phyloP scores from a whole-genome alignment of 2,797 vertebrate species.

The Cossypha niveicapilla region DNA sequence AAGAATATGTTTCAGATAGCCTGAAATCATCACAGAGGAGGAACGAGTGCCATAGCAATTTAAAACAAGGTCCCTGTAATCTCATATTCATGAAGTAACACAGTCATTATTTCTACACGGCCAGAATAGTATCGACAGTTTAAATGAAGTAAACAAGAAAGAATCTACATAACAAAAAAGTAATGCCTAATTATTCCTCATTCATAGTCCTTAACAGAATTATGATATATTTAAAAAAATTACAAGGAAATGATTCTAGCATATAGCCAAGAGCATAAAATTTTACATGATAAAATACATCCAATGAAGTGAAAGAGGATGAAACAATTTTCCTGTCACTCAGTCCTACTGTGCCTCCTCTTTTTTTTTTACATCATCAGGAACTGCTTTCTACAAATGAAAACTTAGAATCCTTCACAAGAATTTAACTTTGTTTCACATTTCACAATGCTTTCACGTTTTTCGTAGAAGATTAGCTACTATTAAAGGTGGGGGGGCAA shows the following conservation, averaged over 20 bases:
- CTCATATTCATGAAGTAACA: constrained; percentile 20
- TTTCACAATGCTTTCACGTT: not conserved
- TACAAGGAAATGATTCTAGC: not conserved
- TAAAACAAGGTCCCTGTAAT: constrained; percentile 9
- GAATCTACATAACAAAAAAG: constrained; percentile 29
- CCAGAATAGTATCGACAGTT: not conserved
- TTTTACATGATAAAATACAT: not conserved
- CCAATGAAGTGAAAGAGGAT: not conserved
- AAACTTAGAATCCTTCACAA: not conserved
- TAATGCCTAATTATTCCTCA: constrained; percentile 10
- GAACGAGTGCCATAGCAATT: not conserved
- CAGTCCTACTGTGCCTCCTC: not conserved
- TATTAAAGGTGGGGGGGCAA: too few species aligned
- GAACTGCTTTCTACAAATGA: not conserved
- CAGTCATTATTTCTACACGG: not conserved
- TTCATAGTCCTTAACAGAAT: constrained; percentile 8
- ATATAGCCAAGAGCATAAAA: not conserved
- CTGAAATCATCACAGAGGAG: constrained; percentile 3
- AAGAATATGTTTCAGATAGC: not conserved
- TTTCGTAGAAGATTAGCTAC: not conserved
- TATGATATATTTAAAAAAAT: not conserved
- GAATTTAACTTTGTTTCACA: not conserved
- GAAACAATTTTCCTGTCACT: not conserved
- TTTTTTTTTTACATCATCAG: not conserved
- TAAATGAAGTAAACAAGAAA: constrained; percentile 27